Conservation (phyloP, 2,797 vertebrate genomes). For the Gallinago stenura region DNA sequence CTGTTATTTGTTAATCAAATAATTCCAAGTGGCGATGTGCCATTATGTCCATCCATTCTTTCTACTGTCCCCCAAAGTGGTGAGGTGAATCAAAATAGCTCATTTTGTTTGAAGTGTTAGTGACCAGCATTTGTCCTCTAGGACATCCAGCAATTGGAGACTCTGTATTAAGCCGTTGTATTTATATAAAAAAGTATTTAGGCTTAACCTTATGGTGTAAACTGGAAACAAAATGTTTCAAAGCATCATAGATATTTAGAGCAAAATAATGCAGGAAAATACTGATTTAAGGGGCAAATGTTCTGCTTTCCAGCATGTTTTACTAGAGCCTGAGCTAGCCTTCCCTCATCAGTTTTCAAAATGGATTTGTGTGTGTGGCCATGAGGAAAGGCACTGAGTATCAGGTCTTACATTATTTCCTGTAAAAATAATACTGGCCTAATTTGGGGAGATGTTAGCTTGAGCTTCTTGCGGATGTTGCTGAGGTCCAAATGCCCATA, state of each 20-base stretch:
- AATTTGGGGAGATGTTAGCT: neutral
- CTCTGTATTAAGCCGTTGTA: accelerated
- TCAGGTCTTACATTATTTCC: neutral
- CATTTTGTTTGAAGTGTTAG: neutral
- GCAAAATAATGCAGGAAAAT: no score
- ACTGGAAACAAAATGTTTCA: neutral
- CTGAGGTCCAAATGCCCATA: neutral
- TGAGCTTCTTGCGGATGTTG: neutral
- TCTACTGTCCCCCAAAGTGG: neutral
- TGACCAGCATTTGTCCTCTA: neutral
- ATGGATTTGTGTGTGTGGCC: neutral
- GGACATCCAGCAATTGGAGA: no score
- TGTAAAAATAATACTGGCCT: neutral
- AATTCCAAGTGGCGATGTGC: neutral
- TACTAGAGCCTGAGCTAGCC: neutral
- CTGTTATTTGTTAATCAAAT: neutral
- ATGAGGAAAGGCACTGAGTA: neutral
- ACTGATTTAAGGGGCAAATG: neutral
- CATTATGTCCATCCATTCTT: neutral
- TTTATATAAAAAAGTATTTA: neutral
- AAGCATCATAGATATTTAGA: neutral
- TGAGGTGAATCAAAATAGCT: neutral
- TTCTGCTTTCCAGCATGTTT: neutral
- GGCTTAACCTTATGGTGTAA: neutral
- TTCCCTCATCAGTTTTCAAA: neutral